Conservation (phyloP, 2,797 vertebrate genomes). For the Bovichtus variegatus region DNA sequence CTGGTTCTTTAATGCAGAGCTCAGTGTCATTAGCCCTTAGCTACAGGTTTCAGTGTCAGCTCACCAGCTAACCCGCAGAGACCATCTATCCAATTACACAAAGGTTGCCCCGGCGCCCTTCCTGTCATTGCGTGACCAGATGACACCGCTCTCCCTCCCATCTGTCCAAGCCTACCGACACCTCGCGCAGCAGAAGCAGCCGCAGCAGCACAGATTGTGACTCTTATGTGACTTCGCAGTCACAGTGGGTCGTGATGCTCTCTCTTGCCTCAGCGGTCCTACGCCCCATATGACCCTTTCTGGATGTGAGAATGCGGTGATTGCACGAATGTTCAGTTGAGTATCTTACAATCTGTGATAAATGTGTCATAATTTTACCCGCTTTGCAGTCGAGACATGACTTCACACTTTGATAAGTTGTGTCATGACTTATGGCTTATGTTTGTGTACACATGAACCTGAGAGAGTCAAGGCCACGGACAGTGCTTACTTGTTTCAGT, state of each 20-base stretch:
- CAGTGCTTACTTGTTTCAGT: neutral
- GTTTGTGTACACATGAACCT: neutral
- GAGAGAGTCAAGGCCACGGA: neutral
- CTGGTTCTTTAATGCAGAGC: slow-evolving; percentile 3
- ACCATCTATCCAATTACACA: slow-evolving; percentile 62
- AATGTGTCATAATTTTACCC: slow-evolving; percentile 41
- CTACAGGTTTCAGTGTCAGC: slow-evolving; percentile 61
- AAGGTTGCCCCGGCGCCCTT: slow-evolving; percentile 57
- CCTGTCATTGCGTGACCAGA: slow-evolving; percentile 60
- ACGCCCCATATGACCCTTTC: slow-evolving; percentile 68
- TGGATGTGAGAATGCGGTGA: slow-evolving; percentile 51
- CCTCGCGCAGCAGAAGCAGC: slow-evolving; percentile 67
- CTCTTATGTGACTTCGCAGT: slow-evolving; percentile 75
- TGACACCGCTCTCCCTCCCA: slow-evolving; percentile 67
- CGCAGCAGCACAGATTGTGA: slow-evolving; percentile 80
- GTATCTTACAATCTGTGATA: slow-evolving; percentile 59
- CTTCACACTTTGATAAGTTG: slow-evolving; percentile 32
- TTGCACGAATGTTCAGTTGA: slow-evolving; percentile 72
- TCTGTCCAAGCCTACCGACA: slow-evolving; percentile 59
- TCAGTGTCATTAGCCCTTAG: slow-evolving; percentile 1
- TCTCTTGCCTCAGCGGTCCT: slow-evolving; percentile 46
- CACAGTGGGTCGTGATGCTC: slow-evolving; percentile 68
- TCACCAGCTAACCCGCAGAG: slow-evolving; percentile 37
- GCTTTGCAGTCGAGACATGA: slow-evolving; percentile 21
- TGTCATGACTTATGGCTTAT: no score